Conservation (phyloP, 92 coral and sea anemone species). For the Parazoanthus darwini region DNA sequence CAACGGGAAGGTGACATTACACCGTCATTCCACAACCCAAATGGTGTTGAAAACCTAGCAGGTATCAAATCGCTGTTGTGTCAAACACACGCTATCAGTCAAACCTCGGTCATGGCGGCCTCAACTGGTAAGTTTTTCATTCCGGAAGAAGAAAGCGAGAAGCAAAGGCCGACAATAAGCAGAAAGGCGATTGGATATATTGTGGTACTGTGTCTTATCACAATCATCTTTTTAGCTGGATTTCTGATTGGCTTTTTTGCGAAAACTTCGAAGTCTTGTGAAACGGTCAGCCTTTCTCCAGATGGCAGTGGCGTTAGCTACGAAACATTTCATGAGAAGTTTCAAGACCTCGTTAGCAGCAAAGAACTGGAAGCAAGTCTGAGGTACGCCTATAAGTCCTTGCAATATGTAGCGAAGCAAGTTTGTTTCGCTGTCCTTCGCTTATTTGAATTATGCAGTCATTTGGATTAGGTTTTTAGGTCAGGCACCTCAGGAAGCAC, state of each 20-base stretch:
- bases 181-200: not conserved
- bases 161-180: not conserved
- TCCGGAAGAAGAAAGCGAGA: not conserved
- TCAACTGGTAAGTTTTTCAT: not conserved
- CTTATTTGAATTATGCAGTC: not conserved
- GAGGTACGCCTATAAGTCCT: not conserved
- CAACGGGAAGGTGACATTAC: not conserved
- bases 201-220: not conserved
- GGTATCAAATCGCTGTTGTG: not conserved
- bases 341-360: constrained; percentile 32
- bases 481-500: too few species aligned
- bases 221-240: not conserved
- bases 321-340: not conserved
- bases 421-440: not conserved
- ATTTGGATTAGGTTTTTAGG: too few species aligned
- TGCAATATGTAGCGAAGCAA: not conserved
- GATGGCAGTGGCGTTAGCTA: not conserved
- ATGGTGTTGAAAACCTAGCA: not conserved
- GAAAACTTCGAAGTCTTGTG: constrained; percentile 5
- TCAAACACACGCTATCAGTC: not conserved
- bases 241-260: constrained; percentile 4
- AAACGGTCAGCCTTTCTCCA: not conserved
- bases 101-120: not conserved
- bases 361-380: constrained; percentile 14
- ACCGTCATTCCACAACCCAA: not conserved